phyloP scores from a whole-genome alignment of 92 coral and sea anemone genomes.

The Umimayanthus chanpuru region DNA sequence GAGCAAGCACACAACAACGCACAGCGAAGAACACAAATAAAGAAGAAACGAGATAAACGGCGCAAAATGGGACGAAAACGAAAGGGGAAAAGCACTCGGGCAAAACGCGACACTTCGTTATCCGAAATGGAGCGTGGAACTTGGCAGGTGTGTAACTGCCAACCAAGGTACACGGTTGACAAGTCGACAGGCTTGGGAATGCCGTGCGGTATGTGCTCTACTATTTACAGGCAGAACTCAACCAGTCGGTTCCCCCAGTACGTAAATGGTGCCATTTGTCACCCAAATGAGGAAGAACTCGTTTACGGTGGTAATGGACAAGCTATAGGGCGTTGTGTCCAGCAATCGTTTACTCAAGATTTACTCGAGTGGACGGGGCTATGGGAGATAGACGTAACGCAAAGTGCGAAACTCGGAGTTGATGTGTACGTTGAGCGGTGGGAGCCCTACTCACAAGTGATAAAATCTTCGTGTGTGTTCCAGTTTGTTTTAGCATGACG shows the following conservation, averaged over 20 bases:
- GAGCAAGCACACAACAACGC: conserved; percentile 35
- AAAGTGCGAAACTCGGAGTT: conserved; percentile 37
- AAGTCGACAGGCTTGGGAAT: conserved; percentile 3
- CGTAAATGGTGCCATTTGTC: conserved; percentile 35
- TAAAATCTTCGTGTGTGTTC: conserved; percentile 45
- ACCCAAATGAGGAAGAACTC: conserved; percentile 32
- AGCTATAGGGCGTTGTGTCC: conserved; percentile 45
- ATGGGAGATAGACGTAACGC: conserved; percentile 33
- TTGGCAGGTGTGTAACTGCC: conserved; percentile 31
- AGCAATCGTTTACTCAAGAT: conserved; percentile 48
- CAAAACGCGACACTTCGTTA: conserved; percentile 19
- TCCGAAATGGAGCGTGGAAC: not conserved
- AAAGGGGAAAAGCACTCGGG: not conserved
- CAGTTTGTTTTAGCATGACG: conserved; percentile 12
- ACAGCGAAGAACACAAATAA: not conserved
- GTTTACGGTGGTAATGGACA: not conserved
- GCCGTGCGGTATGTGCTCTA: conserved; percentile 34
- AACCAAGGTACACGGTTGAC: not conserved
- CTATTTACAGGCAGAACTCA: conserved; percentile 33
- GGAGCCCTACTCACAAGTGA: conserved; percentile 42
- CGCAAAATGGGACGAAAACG: not conserved
- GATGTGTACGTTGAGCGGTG: conserved; percentile 57
- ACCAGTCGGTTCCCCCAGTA: conserved; percentile 33
- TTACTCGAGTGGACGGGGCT: conserved; percentile 45
- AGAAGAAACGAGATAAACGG: not conserved